These are phyloP conservation scores for Puntigrus tetrazona DNA, from an alignment of 2,113 vertebrate species.

Conservation along the genomic window DNA sequence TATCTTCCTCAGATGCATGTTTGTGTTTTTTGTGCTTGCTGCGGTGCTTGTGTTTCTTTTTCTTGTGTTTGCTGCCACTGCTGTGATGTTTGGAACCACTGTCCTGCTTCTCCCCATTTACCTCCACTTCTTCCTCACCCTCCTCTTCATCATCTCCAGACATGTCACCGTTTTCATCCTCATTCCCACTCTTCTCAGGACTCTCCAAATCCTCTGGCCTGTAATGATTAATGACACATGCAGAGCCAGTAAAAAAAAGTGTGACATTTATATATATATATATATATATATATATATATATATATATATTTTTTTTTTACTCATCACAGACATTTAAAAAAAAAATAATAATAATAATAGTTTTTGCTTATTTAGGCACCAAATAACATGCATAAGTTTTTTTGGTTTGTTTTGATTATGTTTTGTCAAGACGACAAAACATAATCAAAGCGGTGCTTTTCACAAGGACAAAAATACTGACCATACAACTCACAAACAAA, in stretches of 20 bases:
- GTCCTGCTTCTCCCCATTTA: constrained; percentile 82
- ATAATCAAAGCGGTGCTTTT: neutral
- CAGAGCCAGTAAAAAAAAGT: neutral
- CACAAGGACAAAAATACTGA: neutral
- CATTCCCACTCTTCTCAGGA: constrained; percentile 86
- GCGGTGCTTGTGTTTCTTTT: constrained; percentile 99
- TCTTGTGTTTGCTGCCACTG: constrained; percentile 86
- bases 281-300: too few species aligned
- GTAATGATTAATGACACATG: constrained; percentile 49
- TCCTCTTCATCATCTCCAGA: constrained; percentile 87
- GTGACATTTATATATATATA: too few species aligned
- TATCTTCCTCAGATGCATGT: constrained; percentile 91
- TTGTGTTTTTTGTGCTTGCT: constrained; percentile 99
- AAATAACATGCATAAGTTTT: neutral
- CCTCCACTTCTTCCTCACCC: constrained; percentile 71
- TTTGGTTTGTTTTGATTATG: too few species aligned
- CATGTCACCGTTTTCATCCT: constrained; percentile 92
- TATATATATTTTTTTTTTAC: neutral
- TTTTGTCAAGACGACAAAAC: constrained; percentile 1
- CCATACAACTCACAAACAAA: neutral
- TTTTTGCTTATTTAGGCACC: neutral
- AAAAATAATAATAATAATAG: too few species aligned
- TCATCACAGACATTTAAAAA: neutral
- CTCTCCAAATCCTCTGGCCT: constrained; percentile 88
- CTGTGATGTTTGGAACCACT: constrained; percentile 82